Evolutionary conservation across 2,113 vertebrate genomes (phyloP).

Genomic region (Lanius collurio): DNA sequence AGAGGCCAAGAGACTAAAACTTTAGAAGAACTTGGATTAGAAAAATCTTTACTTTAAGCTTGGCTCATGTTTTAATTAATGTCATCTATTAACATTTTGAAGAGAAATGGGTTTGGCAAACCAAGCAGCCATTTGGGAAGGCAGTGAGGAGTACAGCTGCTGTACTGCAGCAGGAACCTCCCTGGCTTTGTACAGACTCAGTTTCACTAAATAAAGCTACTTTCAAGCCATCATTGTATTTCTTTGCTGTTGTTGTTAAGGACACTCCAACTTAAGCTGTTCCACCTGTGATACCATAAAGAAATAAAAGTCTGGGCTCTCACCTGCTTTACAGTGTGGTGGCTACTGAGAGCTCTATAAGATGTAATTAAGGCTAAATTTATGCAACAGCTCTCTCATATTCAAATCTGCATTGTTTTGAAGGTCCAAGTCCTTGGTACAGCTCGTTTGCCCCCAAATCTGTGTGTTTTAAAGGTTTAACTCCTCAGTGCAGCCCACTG

Average conservation of each 20-base stretch:
- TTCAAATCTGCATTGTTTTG: background rate
- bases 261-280: background rate
- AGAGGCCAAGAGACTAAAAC: background rate
- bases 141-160: background rate
- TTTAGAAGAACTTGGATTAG: background rate
- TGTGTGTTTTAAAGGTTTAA: background rate
- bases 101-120: slow-evolving; percentile 26
- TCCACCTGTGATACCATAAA: background rate
- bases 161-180: background rate
- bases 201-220: background rate
- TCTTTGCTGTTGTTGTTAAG: background rate
- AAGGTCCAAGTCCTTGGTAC: background rate
- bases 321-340: background rate
- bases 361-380: background rate
- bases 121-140: background rate
- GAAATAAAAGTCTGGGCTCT: background rate
- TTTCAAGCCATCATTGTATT: background rate
- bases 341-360: background rate
- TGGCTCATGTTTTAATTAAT: background rate
- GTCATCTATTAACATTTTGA: slow-evolving; percentile 3
- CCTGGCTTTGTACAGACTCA: background rate
- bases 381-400: background rate
- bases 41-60: background rate
- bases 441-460: background rate
- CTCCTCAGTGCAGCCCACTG: background rate